Evolutionary conservation across 35 echinoderm and acorn worm genomes (phyloP).

Genomic region (Anneissia japonica): DNA sequence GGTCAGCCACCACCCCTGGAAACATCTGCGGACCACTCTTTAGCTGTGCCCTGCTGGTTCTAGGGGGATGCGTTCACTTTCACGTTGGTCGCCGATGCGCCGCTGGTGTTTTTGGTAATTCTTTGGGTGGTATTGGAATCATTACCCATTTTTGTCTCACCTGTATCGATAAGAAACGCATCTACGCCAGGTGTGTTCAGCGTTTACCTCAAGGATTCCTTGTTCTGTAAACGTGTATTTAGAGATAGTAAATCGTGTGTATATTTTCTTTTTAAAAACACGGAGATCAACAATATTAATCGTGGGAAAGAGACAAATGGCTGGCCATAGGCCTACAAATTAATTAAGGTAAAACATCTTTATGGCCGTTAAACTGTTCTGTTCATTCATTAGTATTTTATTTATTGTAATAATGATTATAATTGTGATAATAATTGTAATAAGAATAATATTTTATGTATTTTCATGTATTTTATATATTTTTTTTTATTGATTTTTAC

Average conservation of each 20-base stretch:
- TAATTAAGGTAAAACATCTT: too few species aligned
- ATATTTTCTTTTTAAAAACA: background rate
- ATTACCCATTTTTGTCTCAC: background rate
- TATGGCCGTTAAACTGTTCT: too few species aligned
- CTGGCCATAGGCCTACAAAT: too few species aligned
- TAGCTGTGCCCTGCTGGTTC: background rate
- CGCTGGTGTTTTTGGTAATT: background rate
- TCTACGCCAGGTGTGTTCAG: background rate
- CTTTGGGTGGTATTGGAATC: background rate
- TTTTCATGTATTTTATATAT: too few species aligned
- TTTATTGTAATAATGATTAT: too few species aligned
- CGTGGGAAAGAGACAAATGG: background rate
- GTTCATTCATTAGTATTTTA: too few species aligned
- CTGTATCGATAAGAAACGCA: background rate
- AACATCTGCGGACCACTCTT: background rate
- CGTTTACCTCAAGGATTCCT: background rate
- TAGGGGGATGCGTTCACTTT: background rate
- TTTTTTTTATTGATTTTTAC: too few species aligned
- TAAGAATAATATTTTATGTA: too few species aligned
- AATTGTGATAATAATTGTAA: too few species aligned
- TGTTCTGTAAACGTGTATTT: background rate
- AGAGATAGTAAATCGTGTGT: background rate
- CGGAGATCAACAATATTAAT: background rate
- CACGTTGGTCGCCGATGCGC: background rate
- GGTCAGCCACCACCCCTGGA: background rate